phyloP scores from a whole-genome alignment of 2,797 vertebrate species.

The Allobates femoralis region DNA sequence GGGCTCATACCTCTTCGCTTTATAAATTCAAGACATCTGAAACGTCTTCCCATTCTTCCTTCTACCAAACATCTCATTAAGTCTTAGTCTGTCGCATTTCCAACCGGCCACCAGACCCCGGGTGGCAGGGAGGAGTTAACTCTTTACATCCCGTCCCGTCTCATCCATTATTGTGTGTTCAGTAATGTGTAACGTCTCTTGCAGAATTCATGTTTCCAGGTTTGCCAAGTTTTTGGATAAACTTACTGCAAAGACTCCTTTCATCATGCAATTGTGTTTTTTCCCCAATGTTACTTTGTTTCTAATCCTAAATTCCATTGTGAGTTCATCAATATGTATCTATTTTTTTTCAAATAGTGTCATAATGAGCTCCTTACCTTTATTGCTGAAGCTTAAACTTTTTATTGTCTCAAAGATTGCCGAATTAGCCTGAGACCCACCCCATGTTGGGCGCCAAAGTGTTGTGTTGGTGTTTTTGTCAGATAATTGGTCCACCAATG shows the following conservation, averaged over 20 bases:
- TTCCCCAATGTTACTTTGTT: background rate
- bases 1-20: constrained; percentile 47
- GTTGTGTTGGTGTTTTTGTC: too few relatives aligned
- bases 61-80: constrained; percentile 34
- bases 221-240: constrained; percentile 63
- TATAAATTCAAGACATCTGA: constrained; percentile 56
- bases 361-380: too few relatives aligned
- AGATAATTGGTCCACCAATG: too few relatives aligned
- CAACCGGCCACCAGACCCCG: constrained; percentile 2
- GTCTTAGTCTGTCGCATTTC: constrained; percentile 25
- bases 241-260: constrained; percentile 60
- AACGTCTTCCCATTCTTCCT: constrained; percentile 62
- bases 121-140: constrained; percentile 21
- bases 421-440: too few relatives aligned
- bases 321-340: background rate
- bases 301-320: constrained; percentile 37
- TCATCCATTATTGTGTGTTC: constrained; percentile 25
- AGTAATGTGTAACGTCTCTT: constrained; percentile 58
- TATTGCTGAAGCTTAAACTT: too few relatives aligned
- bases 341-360: too few relatives aligned
- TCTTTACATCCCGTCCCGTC: background rate
- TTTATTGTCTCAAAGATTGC: too few relatives aligned
- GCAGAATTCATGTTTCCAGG: constrained; percentile 61
- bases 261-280: background rate
- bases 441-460: too few relatives aligned